Percentiles rank a stretch among this genome's conserved stretches.
phyloP scores from a whole-genome alignment of 2,888 invertebrate species.

The Tipula lateralis region DNA sequence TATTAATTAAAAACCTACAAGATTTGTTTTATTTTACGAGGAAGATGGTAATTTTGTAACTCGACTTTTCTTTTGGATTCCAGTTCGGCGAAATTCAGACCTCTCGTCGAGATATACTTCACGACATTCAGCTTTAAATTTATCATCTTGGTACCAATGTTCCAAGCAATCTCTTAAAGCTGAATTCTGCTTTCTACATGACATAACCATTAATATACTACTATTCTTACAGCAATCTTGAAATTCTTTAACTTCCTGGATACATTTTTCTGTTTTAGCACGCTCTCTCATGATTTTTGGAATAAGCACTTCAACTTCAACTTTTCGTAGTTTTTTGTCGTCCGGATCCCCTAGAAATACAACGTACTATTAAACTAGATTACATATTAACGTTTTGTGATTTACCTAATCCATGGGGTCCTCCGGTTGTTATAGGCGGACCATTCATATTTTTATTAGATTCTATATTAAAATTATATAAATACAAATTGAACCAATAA shows the following conservation, averaged over 20 bases:
- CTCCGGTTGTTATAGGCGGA: neutral
- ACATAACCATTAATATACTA: slow-evolving; percentile 64
- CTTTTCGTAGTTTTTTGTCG: slow-evolving; percentile 75
- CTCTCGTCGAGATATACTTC: slow-evolving; percentile 77
- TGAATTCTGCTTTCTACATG: slow-evolving; percentile 68
- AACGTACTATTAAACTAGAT: neutral
- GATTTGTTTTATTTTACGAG: neutral
- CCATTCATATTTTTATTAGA: neutral
- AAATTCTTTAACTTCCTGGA: slow-evolving; percentile 64
- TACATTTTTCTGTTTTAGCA: slow-evolving; percentile 74
- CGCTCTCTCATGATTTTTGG: slow-evolving; percentile 83
- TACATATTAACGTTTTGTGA: neutral
- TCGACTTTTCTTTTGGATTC: slow-evolving; percentile 57
- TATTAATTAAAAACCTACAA: slow-evolving; percentile 34
- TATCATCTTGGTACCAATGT: slow-evolving; percentile 72
- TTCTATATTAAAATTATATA: neutral
- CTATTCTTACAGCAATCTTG: slow-evolving; percentile 67
- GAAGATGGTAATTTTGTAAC: neutral
- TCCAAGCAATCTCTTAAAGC: slow-evolving; percentile 65
- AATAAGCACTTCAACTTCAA: slow-evolving; percentile 83
- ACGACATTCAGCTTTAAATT: slow-evolving; percentile 67
- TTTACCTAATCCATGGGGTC: neutral
- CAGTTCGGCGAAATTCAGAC: slow-evolving; percentile 75
- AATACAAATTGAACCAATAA: neutral
- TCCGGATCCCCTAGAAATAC: slow-evolving; percentile 71